A percentile compares a stretch with the other conserved stretches of the same genome.
Evolutionary conservation across 2,888 invertebrate species (phyloP).

Genomic region (Dilophus febrilis): DNA sequence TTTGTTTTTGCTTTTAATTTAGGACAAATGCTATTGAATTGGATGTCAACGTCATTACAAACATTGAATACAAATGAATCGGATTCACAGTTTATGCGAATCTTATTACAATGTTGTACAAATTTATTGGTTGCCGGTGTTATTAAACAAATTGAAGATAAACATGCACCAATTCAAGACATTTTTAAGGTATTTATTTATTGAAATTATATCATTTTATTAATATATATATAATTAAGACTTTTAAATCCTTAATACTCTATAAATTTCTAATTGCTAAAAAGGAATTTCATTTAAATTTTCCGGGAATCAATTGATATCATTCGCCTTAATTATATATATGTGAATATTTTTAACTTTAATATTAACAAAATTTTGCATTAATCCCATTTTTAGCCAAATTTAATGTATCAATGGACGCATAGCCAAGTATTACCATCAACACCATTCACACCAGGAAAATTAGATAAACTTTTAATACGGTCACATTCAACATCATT

Average conservation of each 20-base stretch:
- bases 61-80: conserved; percentile 39
- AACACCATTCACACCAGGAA: conserved; percentile 54
- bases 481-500: conserved; percentile 48
- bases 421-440: conserved; percentile 54
- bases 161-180: conserved; percentile 45
- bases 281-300: too few species aligned
- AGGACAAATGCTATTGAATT: conserved; percentile 87
- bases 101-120: conserved; percentile 72
- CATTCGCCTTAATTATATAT: too few species aligned
- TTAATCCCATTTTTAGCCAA: conserved; percentile 43
- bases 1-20: too few species aligned
- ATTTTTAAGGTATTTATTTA: conserved; percentile 54
- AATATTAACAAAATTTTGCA: neutral
- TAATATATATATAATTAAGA: too few species aligned
- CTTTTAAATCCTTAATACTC: too few species aligned
- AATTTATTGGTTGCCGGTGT: conserved; percentile 77
- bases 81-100: conserved; percentile 56
- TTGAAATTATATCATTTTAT: too few species aligned
- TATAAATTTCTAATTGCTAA: too few species aligned
- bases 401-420: conserved; percentile 83
- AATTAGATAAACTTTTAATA: conserved; percentile 43
- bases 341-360: too few species aligned
- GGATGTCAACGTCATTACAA: conserved; percentile 63
- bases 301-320: too few species aligned
- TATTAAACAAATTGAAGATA: conserved; percentile 60